A percentile compares a stretch with the other conserved stretches of the same genome.
Conservation (phyloP, 2,113 vertebrate species). For the Bothrops jararaca region DNA sequence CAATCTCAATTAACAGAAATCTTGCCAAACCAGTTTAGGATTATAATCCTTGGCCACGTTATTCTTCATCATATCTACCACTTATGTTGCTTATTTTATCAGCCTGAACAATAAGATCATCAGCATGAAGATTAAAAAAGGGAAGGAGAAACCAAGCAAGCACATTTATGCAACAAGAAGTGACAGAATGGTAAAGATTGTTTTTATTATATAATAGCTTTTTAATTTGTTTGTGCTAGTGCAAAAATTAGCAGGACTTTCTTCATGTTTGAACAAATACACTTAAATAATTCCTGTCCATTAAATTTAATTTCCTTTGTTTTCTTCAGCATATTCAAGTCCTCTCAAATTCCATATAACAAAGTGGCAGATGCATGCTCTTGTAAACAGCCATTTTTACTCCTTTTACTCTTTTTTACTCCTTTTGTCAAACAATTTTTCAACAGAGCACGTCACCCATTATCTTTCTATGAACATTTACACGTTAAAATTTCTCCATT, state of each 20-base stretch:
- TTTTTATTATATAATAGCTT: neutral
- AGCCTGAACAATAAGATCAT: neutral
- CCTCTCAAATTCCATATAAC: neutral
- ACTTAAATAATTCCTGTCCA: neutral
- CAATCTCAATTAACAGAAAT: neutral
- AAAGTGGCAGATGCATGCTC: neutral
- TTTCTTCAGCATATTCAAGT: neutral
- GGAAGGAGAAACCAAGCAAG: neutral
- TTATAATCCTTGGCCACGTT: neutral
- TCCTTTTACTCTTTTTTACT: neutral
- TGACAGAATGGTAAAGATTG: neutral
- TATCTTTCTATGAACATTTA: neutral
- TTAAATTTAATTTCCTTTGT: neutral
- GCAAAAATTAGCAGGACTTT: neutral
- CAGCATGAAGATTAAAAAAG: neutral
- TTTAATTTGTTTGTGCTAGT: neutral
- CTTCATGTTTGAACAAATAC: neutral
- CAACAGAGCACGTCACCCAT: neutral
- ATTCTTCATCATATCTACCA: neutral
- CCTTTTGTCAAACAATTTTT: neutral
- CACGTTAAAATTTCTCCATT: neutral
- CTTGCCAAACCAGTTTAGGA: neutral
- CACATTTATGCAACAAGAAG: neutral
- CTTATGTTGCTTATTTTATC: neutral
- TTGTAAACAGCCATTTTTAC: neutral